Conservation (phyloP, 2,113 vertebrate genomes). For the Cochlearius cochlearius region DNA sequence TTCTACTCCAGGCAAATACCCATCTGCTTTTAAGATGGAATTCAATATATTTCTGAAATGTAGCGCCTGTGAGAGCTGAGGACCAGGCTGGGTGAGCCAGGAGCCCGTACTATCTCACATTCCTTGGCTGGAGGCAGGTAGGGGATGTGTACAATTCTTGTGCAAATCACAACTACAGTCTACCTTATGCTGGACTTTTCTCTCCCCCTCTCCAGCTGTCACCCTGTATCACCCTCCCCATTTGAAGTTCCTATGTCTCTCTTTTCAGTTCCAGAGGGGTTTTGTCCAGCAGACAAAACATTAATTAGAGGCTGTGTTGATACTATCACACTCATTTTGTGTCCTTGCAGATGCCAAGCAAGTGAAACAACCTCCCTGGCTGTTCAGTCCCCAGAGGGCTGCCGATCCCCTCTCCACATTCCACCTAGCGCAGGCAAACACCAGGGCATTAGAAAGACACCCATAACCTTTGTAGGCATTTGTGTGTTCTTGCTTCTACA, state of each 20-base stretch:
- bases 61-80: background rate
- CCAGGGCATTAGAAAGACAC: background rate
- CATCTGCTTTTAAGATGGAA: background rate
- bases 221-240: background rate
- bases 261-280: background rate
- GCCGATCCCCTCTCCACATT: background rate
- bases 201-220: background rate
- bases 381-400: background rate
- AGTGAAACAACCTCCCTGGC: background rate
- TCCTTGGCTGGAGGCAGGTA: slow-evolving; percentile 1
- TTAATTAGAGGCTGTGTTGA: background rate
- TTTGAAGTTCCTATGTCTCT: background rate
- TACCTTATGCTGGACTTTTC: background rate
- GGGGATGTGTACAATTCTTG: background rate
- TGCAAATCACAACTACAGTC: background rate
- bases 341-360: background rate
- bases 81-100: background rate
- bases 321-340: slow-evolving; percentile 10
- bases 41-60: slow-evolving; percentile 56
- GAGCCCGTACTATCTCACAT: background rate
- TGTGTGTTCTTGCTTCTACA: background rate
- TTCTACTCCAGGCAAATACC: slow-evolving; percentile 48
- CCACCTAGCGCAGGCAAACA: background rate
- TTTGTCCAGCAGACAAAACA: background rate
- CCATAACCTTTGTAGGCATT: background rate